Conservation (phyloP, 1,140 invertebrate species). For the Copidosoma floridanum region DNA sequence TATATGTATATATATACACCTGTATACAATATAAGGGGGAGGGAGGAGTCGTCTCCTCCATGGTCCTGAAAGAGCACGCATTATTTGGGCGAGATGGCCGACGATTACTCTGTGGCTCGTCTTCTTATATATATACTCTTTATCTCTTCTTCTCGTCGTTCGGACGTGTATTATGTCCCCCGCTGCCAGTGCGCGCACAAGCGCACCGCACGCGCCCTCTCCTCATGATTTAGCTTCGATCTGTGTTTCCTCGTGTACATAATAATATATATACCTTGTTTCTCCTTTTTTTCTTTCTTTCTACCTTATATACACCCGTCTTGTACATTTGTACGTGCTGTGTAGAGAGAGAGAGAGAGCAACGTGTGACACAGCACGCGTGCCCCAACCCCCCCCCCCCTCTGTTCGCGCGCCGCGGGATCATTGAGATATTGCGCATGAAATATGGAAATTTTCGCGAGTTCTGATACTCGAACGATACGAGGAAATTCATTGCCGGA, state of each 20-base stretch:
- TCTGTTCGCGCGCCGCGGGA: background rate
- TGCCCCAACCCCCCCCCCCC: background rate
- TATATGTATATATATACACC: too few relatives aligned
- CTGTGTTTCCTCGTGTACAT: background rate
- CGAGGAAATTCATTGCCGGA: too few relatives aligned
- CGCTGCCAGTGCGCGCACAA: conserved; percentile 29
- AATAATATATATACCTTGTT: too few relatives aligned
- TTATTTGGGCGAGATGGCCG: conserved; percentile 22
- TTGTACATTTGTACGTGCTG: background rate
- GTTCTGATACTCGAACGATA: background rate
- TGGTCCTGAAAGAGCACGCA: conserved; percentile 23
- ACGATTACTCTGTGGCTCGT: conserved; percentile 16
- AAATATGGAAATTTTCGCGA: conserved; percentile 22
- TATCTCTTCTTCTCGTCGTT: conserved; percentile 7
- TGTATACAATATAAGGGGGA: too few relatives aligned
- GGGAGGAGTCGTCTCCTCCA: too few relatives aligned
- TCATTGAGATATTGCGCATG: conserved; percentile 27
- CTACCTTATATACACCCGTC: background rate
- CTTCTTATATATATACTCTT: conserved; percentile 7
- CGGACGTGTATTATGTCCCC: conserved; percentile 12
- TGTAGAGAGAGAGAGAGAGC: too few relatives aligned
- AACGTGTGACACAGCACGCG: too few relatives aligned
- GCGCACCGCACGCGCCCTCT: conserved; percentile 23
- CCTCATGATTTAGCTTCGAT: conserved; percentile 16
- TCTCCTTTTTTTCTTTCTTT: background rate